Evolutionary conservation across 2,888 invertebrate species (phyloP), one percentile per base, ranked within the genome.

Genomic region (Galerucella pusilla): DNA sequence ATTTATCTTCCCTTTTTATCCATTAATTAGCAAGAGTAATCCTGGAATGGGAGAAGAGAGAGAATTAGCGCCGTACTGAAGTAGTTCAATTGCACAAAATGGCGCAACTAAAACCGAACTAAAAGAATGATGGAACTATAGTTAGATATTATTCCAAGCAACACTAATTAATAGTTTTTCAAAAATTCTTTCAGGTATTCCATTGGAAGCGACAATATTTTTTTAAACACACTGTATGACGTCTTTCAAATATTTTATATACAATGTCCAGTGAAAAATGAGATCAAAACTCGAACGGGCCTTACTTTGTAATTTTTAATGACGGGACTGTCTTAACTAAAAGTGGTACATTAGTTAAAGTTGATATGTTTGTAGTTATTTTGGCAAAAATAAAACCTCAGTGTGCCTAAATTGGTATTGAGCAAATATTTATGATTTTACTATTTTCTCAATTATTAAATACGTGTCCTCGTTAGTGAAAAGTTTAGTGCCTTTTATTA

Each of bases 261-360:
- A 72, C 42, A 49, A 57, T 54, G 66, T 66, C 42, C 72, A 72
- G 69, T 74, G 72, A 69, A 74, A 74, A 71, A 67, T 79, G 79
- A 79, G 79, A 79, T 79, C 79, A 79, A 71, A 76, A 71, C 73
- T 71, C 71, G 63, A 75, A 76, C 72, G 77, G 76, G 76, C 75
- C 76, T 71, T 76, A 66, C 63, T 75, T 42, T 71, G 75, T 71
- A 68, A 63, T 69, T 71, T 76, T 64, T 65, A 63, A 59, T 49
- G 61, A 45, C 46, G 64, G 65, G 68, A 75, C 77, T 73, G 71
- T 67, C 71, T 49, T 75, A 71, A 77, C 61, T 73, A 73, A 73
- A 78, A 78, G 59, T 49, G 35, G 12, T 25, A 63, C 65, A 35
- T 73, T 67, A 7, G 46, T 57, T n/a, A 57, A 59, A 25, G 57